Conservation (phyloP, 2,797 vertebrate species). For the Rhynchonycteris naso region DNA sequence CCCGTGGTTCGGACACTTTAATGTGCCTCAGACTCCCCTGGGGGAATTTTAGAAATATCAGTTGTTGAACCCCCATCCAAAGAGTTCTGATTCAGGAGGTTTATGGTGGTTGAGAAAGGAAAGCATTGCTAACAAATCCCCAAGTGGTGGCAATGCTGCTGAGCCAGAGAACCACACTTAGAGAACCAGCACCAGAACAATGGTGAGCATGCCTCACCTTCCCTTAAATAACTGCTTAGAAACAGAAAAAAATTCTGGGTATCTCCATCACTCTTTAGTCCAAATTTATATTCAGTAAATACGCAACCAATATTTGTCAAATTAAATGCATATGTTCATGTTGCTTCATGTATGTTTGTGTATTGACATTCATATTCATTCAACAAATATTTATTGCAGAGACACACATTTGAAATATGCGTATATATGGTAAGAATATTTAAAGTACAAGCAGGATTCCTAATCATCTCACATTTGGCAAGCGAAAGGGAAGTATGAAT, state of each 20-base stretch:
- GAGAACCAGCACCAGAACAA: not conserved
- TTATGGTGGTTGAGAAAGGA: not conserved
- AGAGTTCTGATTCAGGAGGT: not conserved
- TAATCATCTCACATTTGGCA: conserved; percentile 48
- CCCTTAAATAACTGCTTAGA: not conserved
- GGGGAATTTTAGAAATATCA: not conserved
- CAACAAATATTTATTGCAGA: conserved; percentile 66
- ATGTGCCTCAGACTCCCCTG: not conserved
- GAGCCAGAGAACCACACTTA: not conserved
- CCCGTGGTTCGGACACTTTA: not conserved
- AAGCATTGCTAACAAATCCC: not conserved
- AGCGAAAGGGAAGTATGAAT: conserved; percentile 63
- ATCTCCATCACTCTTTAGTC: not conserved
- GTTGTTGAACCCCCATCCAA: not conserved
- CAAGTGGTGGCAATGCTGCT: not conserved
- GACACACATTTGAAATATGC: conserved; percentile 54
- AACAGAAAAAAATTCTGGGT: not conserved
- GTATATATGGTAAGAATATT: conserved; percentile 28
- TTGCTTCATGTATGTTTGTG: conserved; percentile 53
- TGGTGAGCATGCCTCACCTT: not conserved
- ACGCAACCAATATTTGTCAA: conserved; percentile 58
- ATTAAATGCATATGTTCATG: conserved; percentile 20
- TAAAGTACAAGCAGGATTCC: conserved; percentile 58
- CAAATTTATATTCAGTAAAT: conserved; percentile 45
- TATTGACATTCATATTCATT: conserved; percentile 42